phyloP scores from a whole-genome alignment of 2,888 invertebrate species.

The Spisula solida region DNA sequence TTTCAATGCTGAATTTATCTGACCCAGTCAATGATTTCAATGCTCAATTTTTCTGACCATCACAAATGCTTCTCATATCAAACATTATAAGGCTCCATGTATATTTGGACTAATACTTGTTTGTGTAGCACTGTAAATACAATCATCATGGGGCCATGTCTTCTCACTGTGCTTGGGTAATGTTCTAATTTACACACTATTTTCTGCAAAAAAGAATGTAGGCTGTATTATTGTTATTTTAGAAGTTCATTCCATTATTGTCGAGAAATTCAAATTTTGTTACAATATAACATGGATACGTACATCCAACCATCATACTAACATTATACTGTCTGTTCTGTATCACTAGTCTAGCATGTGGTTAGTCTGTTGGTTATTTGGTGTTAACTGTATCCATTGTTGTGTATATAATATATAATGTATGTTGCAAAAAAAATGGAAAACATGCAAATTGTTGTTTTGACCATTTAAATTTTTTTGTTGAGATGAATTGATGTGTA shows the following conservation, averaged over 20 bases:
- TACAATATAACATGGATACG: background rate
- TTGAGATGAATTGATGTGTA: background rate
- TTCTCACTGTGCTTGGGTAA: background rate
- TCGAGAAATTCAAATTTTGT: background rate
- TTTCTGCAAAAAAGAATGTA: background rate
- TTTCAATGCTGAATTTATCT: background rate
- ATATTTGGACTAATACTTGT: background rate
- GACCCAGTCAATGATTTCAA: background rate
- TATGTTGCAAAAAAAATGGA: conserved; percentile 6
- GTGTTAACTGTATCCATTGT: background rate
- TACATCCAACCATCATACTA: background rate
- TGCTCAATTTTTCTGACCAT: background rate
- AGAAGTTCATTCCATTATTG: background rate
- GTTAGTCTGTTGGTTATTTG: conserved; percentile 17
- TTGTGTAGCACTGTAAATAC: background rate
- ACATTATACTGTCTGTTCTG: background rate
- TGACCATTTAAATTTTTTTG: background rate
- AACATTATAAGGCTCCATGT: background rate
- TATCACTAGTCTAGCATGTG: background rate
- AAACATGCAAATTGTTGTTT: background rate
- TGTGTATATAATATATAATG: conserved; percentile 17
- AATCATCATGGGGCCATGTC: background rate
- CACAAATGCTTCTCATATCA: background rate
- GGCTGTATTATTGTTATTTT: background rate
- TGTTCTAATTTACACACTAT: background rate